Base-by-base conservation (phyloP, 2,888 invertebrate species). In the Nowickia ferox region DNA sequence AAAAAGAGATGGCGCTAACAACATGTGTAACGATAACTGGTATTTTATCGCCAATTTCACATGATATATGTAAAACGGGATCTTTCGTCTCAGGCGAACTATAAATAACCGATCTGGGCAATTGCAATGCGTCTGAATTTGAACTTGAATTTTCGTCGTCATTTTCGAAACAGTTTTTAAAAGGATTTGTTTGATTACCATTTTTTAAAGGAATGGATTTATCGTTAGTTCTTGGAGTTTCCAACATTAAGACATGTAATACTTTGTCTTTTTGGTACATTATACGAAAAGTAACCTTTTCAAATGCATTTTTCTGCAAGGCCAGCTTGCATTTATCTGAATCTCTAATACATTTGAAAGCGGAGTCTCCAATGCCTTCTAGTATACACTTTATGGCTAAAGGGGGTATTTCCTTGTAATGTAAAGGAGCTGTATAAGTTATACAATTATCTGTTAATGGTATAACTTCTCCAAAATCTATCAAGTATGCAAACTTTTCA, bases 321-420 rank as follows among this genome's bases (percentile, higher is more conserved):
- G 51, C 53, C 30, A 44, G 55, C n/a, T 71, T 55, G n/a, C 87
- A 81, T 57, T 84, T 38, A n/a, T 42, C 15, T 11, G 38, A 57
- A 69, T 87, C 71, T 22, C 19, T 76, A 10, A 46, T 72, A 0
- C 66, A 30, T 1, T 82, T 80, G 0, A 63, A 19, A 2, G 6
- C 11, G 0, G 51, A 13, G 11, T 78, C 44, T n/a, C 77, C 82
- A 22, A 87, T 44, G 0, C 88, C 88, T 57, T 84, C 40, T 11
- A 88, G 77, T 19, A 77, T 61, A 71, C 88, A 88, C 66, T 87
- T 87, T 9, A 88, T 82, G 9, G 88, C 88, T 44, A 88, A 77
- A 9, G 86, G 83, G 6, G 87, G 84, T 9, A 86, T 72, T n/a
- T 86, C 42, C 17, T 63, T 79, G 19, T 86, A 87, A 4, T 72